These are phyloP conservation scores for Coregonus sp. DNA, from an alignment of 2,797 vertebrate genomes.

Conservation along the genomic window DNA sequence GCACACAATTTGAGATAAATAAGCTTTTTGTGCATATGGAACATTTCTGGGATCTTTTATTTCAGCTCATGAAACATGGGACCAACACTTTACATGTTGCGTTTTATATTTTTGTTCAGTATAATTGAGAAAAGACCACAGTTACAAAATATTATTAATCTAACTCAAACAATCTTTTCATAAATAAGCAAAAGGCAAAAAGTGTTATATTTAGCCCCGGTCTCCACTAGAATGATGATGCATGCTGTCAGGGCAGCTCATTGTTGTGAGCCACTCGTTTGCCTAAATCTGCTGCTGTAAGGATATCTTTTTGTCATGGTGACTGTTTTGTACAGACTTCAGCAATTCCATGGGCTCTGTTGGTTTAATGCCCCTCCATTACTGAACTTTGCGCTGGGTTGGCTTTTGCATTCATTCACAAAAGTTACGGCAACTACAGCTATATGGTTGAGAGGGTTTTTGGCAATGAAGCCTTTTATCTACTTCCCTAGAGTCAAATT, in stretches of 20 bases:
- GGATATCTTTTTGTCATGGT: conserved; percentile 34
- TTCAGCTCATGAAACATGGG: too few species aligned
- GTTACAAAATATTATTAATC: too few species aligned
- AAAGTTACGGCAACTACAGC: not conserved
- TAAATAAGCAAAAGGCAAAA: too few species aligned
- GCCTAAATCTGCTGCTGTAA: conserved; percentile 44
- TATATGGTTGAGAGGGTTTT: not conserved
- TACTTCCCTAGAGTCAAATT: too few species aligned
- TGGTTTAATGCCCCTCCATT: conserved; percentile 42
- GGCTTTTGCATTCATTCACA: conserved; percentile 40
- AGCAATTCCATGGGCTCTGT: conserved; percentile 26
- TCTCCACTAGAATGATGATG: not conserved
- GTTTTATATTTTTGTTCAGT: too few species aligned
- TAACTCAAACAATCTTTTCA: too few species aligned
- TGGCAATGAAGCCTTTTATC: not conserved
- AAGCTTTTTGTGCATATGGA: too few species aligned
- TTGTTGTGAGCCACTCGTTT: conserved; percentile 26
- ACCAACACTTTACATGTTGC: too few species aligned
- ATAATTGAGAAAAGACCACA: too few species aligned
- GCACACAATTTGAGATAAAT: too few species aligned
- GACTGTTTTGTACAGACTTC: conserved; percentile 43
- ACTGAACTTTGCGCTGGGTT: conserved; percentile 31
- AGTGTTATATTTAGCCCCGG: too few species aligned
- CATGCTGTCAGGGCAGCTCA: conserved; percentile 19
- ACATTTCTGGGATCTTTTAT: too few species aligned